Conservation (phyloP, 2,797 vertebrate species). For the Pangasius larnaudii region DNA sequence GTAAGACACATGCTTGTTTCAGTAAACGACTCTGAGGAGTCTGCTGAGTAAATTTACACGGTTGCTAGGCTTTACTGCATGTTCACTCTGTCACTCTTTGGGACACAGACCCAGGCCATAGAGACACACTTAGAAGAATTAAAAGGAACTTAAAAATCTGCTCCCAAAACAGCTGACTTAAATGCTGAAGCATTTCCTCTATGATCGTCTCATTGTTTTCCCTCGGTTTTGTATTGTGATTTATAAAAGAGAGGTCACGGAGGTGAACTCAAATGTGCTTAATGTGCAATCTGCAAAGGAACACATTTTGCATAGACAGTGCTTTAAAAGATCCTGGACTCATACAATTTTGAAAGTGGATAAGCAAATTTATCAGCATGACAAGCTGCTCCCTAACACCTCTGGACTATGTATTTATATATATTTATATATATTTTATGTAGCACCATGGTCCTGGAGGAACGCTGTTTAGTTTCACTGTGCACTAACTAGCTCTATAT, state of each 20-base stretch:
- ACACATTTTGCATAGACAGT: too few relatives aligned
- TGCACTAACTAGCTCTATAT: too few relatives aligned
- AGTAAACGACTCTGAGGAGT: not conserved
- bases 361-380: not conserved
- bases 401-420: not conserved
- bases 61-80: not conserved
- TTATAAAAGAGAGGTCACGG: not conserved
- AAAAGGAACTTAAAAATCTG: not conserved
- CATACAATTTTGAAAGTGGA: not conserved
- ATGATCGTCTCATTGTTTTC: too few relatives aligned
- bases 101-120: not conserved
- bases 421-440: too few relatives aligned
- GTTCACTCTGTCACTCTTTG: not conserved
- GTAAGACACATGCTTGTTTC: not conserved
- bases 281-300: not conserved
- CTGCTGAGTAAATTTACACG: not conserved
- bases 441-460: too few relatives aligned
- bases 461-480: too few relatives aligned
- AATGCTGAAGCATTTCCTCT: not conserved
- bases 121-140: not conserved
- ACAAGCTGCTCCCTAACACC: not conserved
- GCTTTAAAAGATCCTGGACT: not conserved
- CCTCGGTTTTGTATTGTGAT: not conserved
- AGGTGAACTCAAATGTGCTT: not conserved
- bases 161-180: not conserved